Base-by-base conservation (phyloP, 2,113 vertebrate genomes). In the Eulacestoma nigropectus region DNA sequence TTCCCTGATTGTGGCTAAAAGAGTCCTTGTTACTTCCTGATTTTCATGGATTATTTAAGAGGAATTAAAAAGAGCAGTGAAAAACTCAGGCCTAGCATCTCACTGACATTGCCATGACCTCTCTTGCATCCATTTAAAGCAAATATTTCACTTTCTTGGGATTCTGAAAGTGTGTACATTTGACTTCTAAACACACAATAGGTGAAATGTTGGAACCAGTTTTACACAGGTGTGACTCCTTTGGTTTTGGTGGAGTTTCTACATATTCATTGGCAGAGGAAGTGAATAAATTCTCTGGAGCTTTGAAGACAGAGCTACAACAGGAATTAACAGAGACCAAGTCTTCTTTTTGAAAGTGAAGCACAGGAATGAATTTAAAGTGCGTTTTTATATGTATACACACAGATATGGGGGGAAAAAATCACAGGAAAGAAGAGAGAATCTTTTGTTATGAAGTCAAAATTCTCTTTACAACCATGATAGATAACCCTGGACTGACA, bases 361-460 rank as follows among this genome's bases (percentile, higher is more conserved):
- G 11, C 9, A 26, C 32, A 59, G 30, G 50, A 85, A 35, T 47
- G 1, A 52, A 78, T 81, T 67, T 6, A 19, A 65, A 89, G 41
- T 18, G 7, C 37, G 22, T 4, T 59, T 87, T 13, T 50, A 12
- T 47, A 74, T n/a, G 13, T 27, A 19, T 6, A 7, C 4, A 30
- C 13, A 49, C 5, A 47, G 7, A n/a, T 6, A 32, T 1, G 1
- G 62, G 1, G 42, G 9, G 11, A 18, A n/a, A 32, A 63, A 46
- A 47, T 30, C 19, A 39, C 4, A 44, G 29, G 42, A 21, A 83
- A 30, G 16, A 50, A 53, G n/a, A 56, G 44, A 68, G 17, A 12
- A 32, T 37, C 16, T 50, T 85, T 80, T 83, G 52, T 29, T 42
- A 7, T 29, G 20, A 8, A 20, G 19, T 60, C 44, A 87, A 87